Conservation (phyloP, 2,797 vertebrate species). For the Rhinophrynus dorsalis region DNA sequence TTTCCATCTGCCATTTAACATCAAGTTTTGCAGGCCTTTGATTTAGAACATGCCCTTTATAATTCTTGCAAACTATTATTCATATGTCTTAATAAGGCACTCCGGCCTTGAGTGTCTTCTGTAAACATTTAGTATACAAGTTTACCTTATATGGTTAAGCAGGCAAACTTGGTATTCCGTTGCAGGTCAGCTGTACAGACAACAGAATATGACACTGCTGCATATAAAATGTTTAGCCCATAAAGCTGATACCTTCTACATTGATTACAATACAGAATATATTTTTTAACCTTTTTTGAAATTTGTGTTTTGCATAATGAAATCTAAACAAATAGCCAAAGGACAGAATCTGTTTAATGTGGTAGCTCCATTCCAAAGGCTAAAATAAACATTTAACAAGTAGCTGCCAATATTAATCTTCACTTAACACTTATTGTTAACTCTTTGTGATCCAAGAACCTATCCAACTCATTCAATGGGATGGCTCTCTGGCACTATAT, state of each 20-base stretch:
- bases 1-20: neutral
- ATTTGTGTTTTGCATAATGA: neutral
- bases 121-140: slow-evolving; percentile 50
- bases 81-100: slow-evolving; percentile 57
- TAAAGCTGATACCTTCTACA: neutral
- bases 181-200: slow-evolving; percentile 41
- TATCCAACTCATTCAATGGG: no score
- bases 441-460: no score
- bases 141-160: slow-evolving; percentile 59
- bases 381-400: neutral
- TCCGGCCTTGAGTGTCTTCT: slow-evolving; percentile 51
- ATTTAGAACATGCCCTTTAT: slow-evolving; percentile 52
- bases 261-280: rapidly evolving
- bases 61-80: slow-evolving; percentile 48
- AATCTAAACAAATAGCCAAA: neutral
- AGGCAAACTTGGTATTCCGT: slow-evolving; percentile 56
- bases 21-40: slow-evolving; percentile 13
- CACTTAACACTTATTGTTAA: no score
- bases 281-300: neutral
- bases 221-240: neutral
- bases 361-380: neutral
- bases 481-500: no score
- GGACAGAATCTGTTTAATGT: neutral
- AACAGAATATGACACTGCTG: slow-evolving; percentile 42
- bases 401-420: neutral